Conservation (phyloP, 2,113 vertebrate genomes). For the Oncorhynchus nerka region DNA sequence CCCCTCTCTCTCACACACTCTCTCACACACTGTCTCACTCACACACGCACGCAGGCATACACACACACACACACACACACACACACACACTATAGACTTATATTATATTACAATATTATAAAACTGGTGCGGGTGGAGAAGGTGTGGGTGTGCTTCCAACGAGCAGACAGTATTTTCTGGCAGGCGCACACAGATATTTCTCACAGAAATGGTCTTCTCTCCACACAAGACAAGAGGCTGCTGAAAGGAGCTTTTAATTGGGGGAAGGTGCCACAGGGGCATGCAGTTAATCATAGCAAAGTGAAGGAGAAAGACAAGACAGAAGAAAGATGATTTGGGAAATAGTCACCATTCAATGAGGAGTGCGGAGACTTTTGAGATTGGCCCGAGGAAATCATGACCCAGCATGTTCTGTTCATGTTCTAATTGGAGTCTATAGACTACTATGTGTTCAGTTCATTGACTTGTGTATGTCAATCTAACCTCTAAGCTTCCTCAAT, state of each 20-base stretch:
- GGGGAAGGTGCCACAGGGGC: slow-evolving; percentile 47
- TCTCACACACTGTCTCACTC: no score
- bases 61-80: neutral
- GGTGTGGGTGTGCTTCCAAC: neutral
- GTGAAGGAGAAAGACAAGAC: slow-evolving; percentile 20
- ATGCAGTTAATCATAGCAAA: slow-evolving; percentile 47
- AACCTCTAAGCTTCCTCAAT: neutral
- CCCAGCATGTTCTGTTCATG: neutral
- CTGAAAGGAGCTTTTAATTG: slow-evolving; percentile 56
- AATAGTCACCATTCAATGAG: slow-evolving; percentile 16
- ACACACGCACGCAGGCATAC: no score
- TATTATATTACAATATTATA: neutral
- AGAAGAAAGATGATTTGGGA: slow-evolving; percentile 16
- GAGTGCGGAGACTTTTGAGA: slow-evolving; percentile 22
- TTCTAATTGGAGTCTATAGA: slow-evolving; percentile 24
- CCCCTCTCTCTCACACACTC: no score
- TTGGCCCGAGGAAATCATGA: slow-evolving; percentile 8
- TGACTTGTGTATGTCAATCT: neutral
- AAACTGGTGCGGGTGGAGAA: slow-evolving; percentile 5
- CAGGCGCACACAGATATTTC: slow-evolving; percentile 35
- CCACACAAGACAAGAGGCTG: neutral
- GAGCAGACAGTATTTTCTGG: slow-evolving; percentile 27
- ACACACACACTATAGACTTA: neutral
- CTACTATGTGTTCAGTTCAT: slow-evolving; percentile 21
- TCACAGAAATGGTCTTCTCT: slow-evolving; percentile 25